Conservation (phyloP, 2,888 invertebrate species). For the Actias luna region DNA sequence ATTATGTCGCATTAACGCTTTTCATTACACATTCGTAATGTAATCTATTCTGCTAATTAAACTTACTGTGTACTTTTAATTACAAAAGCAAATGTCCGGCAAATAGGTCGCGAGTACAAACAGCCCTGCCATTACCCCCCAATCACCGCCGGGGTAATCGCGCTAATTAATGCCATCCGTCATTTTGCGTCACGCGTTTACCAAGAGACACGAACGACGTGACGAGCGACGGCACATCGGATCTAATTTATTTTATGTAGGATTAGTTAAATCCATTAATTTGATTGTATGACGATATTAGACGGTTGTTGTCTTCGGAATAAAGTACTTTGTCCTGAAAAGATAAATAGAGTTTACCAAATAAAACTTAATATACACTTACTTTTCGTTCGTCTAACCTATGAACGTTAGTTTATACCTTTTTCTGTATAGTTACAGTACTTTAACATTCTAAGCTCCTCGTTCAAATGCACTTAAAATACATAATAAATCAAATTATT, state of each 20-base stretch:
- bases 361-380: neutral
- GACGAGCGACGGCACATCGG: constrained; percentile 16
- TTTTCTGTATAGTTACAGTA: neutral
- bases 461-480: neutral
- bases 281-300: constrained; percentile 25
- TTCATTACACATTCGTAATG: constrained; percentile 8
- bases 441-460: neutral
- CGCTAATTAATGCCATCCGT: constrained; percentile 66
- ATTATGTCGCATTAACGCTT: too few species aligned
- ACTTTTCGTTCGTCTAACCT: neutral
- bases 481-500: neutral
- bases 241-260: constrained; percentile 11
- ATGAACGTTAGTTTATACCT: neutral
- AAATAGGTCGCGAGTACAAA: constrained; percentile 60
- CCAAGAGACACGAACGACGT: constrained; percentile 18
- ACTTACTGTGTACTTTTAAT: constrained; percentile 58
- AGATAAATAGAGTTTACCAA: neutral
- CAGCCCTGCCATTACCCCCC: constrained; percentile 59
- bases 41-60: constrained; percentile 32
- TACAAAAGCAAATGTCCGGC: constrained; percentile 62
- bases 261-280: constrained; percentile 13
- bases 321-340: neutral
- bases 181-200: constrained; percentile 44
- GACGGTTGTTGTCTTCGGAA: neutral
- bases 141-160: constrained; percentile 70